Conservation (phyloP, 92 coral and sea anemone species). For the Epizoanthus stellaris region DNA sequence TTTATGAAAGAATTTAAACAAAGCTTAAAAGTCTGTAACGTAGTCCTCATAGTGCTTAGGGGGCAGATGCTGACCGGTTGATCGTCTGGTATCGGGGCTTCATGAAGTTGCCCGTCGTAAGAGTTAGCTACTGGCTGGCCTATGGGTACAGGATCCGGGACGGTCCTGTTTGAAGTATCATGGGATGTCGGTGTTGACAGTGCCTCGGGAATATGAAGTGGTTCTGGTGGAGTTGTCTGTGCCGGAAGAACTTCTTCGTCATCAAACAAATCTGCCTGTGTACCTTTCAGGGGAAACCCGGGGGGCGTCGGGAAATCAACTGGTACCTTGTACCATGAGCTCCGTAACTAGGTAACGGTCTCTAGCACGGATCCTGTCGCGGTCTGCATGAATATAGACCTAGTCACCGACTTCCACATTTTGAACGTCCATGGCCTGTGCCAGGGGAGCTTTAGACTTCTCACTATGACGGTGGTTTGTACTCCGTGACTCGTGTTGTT, state of each 20-base stretch:
- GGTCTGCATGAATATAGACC: conserved; percentile 50
- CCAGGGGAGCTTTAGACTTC: conserved; percentile 34
- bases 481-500: conserved; percentile 24
- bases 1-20: neutral
- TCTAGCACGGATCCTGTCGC: neutral
- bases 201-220: too few relatives aligned
- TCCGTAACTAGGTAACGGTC: conserved; percentile 24
- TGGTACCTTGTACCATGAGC: conserved; percentile 19
- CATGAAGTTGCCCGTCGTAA: too few relatives aligned
- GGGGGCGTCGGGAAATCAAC: too few relatives aligned
- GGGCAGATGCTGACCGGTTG: too few relatives aligned
- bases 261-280: too few relatives aligned
- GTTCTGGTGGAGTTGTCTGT: too few relatives aligned
- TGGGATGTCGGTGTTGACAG: too few relatives aligned
- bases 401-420: conserved; percentile 46
- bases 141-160: too few relatives aligned
- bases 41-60: conserved; percentile 12
- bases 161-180: too few relatives aligned
- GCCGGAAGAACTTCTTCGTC: too few relatives aligned
- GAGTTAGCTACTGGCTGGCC: too few relatives aligned
- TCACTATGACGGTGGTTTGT: conserved; percentile 44
- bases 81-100: too few relatives aligned
- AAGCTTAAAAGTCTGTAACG: conserved; percentile 1
- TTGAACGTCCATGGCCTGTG: neutral
- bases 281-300: neutral